These are phyloP conservation scores for Lacanobia oleracea DNA, from an alignment of 2,888 invertebrate genomes.

Conservation along the genomic window DNA sequence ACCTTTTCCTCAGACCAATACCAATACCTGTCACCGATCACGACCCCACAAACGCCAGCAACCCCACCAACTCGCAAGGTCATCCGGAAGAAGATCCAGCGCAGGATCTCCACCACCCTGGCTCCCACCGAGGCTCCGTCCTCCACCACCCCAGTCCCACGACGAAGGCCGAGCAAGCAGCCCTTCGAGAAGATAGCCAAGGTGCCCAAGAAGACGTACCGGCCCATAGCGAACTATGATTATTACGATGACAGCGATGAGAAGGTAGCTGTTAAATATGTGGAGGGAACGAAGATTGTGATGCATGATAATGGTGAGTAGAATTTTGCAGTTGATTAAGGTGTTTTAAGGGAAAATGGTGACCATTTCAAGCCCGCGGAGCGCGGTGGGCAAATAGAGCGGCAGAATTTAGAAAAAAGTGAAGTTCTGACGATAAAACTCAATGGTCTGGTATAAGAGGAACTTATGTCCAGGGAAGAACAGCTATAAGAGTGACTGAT, in stretches of 20 bases:
- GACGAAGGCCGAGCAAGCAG: conserved; percentile 70
- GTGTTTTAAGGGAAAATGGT: background rate
- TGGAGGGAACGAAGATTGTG: conserved; percentile 90
- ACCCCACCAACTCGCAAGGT: conserved; percentile 66
- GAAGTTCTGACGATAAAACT: background rate
- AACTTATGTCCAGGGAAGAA: background rate
- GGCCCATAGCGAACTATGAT: conserved; percentile 91
- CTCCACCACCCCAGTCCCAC: conserved; percentile 53
- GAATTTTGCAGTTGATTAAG: background rate
- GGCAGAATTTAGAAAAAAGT: background rate
- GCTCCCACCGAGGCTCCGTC: conserved; percentile 67
- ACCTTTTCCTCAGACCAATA: conserved; percentile 80
- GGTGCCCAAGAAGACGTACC: conserved; percentile 74
- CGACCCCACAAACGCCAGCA: conserved; percentile 76
- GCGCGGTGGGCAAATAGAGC: too few species aligned
- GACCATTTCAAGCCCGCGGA: background rate
- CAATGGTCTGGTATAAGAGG: background rate
- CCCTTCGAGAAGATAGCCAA: conserved; percentile 79
- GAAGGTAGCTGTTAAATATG: conserved; percentile 85
- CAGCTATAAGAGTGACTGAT: background rate
- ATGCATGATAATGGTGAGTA: conserved; percentile 87
- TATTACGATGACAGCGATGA: conserved; percentile 93
- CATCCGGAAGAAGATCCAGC: conserved; percentile 80
- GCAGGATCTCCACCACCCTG: conserved; percentile 81
- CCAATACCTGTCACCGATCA: conserved; percentile 84